Evolutionary conservation across 2,113 vertebrate genomes (phyloP), one percentile per base, ranked within the genome.

Genomic region (Eulemur rufifrons): DNA sequence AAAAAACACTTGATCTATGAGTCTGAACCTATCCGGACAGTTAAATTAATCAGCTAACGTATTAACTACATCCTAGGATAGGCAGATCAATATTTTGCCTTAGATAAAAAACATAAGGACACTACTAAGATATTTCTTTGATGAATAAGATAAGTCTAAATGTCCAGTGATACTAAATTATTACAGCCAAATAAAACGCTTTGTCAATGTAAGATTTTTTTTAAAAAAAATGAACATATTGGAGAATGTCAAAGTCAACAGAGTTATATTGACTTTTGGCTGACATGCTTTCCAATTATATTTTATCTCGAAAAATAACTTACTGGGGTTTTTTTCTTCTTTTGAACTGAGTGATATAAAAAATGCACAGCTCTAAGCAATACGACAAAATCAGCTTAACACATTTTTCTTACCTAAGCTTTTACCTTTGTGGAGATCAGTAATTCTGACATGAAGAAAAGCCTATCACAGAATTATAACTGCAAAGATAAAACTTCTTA

Each of bases 101-200:
- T 95, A 89, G 47, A 88, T 96, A 92, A 83, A 97, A 95, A 97
- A 86, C 77, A 8, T 73, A 95, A 96, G 8, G 6, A 45, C 74
- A 34, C 1, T 32, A 61, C 27, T 74, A 96, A 76, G 6, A 37
- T 76, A 64, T 52, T 61, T 82, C 20, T 84, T n/a, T 85, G 20
- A 90, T 56, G 1, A 92, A 66, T 81, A 86, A 27, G 39, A 78
- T 63, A 92, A 95, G 69, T 8, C 29, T 84, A 71, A 12, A 17
- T 84, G 6, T 59, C n/a, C 20, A 87, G 27, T 42, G 71, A 77
- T 84, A 74, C 21, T 42, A 86, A 94, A 81, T 89, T 78, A 95
- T 74, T 61, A 68, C 3, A 97, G 6, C 5, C 3, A 21, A 73
- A 86, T 66, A 87, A 92, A 88, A 84, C n/a, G 13, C 17, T 87